These are phyloP conservation scores for Himalopsyche tibetana DNA, from an alignment of 2,888 invertebrate species.

Conservation along the genomic window DNA sequence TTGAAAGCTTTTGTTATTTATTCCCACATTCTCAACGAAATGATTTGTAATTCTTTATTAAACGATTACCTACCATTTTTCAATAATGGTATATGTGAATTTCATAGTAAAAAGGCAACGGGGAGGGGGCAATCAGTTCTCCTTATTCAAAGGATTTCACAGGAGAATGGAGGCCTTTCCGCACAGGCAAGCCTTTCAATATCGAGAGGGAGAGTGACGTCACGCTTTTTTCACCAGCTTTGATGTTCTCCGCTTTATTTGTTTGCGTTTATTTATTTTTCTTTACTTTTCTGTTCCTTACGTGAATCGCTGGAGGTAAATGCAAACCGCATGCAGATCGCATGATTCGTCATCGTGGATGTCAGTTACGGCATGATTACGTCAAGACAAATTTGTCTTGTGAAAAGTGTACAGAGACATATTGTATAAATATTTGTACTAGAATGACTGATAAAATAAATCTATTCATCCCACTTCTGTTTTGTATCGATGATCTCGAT, in stretches of 20 bases:
- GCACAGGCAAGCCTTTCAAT: slow-evolving; percentile 42
- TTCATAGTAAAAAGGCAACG: not conserved
- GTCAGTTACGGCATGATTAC: no score
- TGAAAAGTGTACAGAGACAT: no score
- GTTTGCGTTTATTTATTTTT: slow-evolving; percentile 51
- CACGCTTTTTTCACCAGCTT: slow-evolving; percentile 46
- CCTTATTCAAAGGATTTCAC: slow-evolving; percentile 47
- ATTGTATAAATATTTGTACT: no score
- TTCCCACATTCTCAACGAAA: not conserved
- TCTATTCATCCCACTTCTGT: no score
- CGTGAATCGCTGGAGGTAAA: slow-evolving; percentile 50
- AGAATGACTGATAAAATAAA: no score
- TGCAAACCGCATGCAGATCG: slow-evolving; percentile 15
- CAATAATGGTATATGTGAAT: slow-evolving; percentile 12
- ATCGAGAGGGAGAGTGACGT: slow-evolving; percentile 40
- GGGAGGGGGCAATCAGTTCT: slow-evolving; percentile 20
- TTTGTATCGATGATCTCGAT: no score
- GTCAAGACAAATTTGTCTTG: no score
- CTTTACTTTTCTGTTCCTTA: slow-evolving; percentile 49
- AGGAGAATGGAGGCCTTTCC: slow-evolving; percentile 46
- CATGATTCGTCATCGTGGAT: slow-evolving; percentile 16
- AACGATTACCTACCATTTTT: slow-evolving; percentile 31
- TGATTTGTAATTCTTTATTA: slow-evolving; percentile 32
- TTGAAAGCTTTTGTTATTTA: slow-evolving; percentile 13
- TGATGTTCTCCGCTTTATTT: slow-evolving; percentile 60